Base-by-base conservation (phyloP, 2,888 invertebrate species). In the Cheilosia pagana region DNA sequence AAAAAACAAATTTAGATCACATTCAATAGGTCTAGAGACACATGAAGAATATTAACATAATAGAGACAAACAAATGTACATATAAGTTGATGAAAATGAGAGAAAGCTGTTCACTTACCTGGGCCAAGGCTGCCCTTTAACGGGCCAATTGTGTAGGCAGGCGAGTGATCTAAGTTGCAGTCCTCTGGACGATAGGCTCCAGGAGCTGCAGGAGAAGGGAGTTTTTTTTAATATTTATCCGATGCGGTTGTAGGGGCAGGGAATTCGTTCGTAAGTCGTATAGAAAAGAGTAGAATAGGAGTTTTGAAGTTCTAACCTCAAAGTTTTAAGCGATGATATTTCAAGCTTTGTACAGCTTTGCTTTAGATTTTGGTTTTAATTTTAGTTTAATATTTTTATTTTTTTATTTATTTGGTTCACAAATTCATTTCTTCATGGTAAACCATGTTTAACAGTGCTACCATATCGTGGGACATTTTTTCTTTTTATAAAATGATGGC, bases 181-280 rank as follows among this genome's bases (percentile, higher is more conserved):
- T 92, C 93, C 88, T 94, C 94, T 59, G 94, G 93, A 87, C 91
- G 90, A 88, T 95, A 95, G 23, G 94, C 93, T 77, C 94, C 95
- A 57, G 95, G 95, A 63, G 95, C 92, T 91, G 86, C 41, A 53
- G 68, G 57, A 48, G 67, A 28, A 55, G 39, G 59, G n/a, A 45
- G 19, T 45, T 21, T 50, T 31, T 19, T 62, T 60, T 52, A 45
- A 67, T 12, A 39, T 21, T n/a, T 41, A 23, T 57, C 35, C 3
- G 35, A 45, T 23, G 31, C 23, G 23, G 14, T n/a, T 45, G n/a
- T 6, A 14, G 23, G 23, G 21, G 2, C 45, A 45, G 45, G 7
- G 45, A 19, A 19, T 8, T 35, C 0, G 35, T 35, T 3, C 12
- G 0, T 3, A 35, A 35, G 10, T 35, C 31, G 31, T 35, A 31